Conservation (phyloP, 2,797 vertebrate species). For the Pogoniulus pusillus region DNA sequence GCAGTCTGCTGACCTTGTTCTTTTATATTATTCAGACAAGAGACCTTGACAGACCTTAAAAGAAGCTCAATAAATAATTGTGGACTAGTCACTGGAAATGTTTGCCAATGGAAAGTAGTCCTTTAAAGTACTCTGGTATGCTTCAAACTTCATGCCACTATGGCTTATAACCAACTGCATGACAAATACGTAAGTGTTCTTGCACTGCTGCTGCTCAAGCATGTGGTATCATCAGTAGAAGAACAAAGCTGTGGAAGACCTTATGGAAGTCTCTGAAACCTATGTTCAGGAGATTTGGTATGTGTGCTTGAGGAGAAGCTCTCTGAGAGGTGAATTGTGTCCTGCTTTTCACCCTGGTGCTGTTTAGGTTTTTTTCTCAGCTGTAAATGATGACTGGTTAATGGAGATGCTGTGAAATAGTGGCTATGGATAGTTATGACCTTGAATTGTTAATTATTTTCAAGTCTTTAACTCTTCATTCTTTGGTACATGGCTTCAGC, state of each 20-base stretch:
- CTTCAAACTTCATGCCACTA: background rate
- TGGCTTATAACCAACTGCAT: background rate
- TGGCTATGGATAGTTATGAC: background rate
- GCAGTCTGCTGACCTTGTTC: background rate
- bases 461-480: background rate
- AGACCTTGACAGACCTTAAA: background rate
- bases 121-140: background rate
- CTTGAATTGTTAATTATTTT: background rate
- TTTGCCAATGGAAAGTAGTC: background rate
- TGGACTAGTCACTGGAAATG: background rate
- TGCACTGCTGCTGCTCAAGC: background rate
- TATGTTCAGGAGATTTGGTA: background rate
- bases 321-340: background rate
- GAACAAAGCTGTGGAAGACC: background rate
- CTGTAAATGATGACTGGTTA: background rate
- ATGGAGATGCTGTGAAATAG: background rate
- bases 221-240: background rate
- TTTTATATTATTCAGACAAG: background rate
- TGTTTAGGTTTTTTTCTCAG: background rate
- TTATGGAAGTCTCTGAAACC: background rate
- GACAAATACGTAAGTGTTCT: background rate
- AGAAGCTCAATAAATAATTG: background rate
- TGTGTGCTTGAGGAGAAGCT: background rate
- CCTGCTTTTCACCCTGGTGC: background rate
- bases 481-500: background rate